phyloP scores from a whole-genome alignment of 2,113 vertebrate species.

The Sylvicapra grimmia region DNA sequence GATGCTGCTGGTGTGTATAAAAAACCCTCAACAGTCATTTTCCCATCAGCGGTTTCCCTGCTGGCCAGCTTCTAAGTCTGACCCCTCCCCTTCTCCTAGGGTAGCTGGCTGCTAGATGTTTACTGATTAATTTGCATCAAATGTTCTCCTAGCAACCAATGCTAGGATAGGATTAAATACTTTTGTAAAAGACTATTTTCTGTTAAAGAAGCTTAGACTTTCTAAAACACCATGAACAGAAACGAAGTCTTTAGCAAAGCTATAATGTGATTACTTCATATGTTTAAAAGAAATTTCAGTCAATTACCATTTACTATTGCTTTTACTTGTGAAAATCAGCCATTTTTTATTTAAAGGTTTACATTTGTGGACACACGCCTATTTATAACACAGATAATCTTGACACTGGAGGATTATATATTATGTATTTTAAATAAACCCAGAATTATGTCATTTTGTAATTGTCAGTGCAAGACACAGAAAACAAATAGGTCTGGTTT shows the following conservation, averaged over 20 bases:
- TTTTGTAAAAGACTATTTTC: conserved; percentile 17
- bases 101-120: conserved; percentile 44
- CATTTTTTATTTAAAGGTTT: background rate
- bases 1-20: background rate
- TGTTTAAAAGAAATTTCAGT: background rate
- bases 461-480: background rate
- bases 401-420: background rate
- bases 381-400: background rate
- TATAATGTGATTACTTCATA: background rate
- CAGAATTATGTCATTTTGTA: background rate
- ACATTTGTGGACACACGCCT: background rate
- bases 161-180: conserved; percentile 3
- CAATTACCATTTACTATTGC: conserved; percentile 4
- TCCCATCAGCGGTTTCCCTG: conserved; percentile 25
- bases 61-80: background rate
- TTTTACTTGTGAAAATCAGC: background rate
- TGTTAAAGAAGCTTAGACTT: conserved; percentile 25
- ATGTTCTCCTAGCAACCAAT: conserved; percentile 39
- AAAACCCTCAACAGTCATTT: conserved; percentile 31
- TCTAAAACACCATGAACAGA: conserved; percentile 21
- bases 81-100: background rate
- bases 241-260: conserved; percentile 24
- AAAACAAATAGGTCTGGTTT: background rate
- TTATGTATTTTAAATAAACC: background rate
- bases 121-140: conserved; percentile 60